Evolutionary conservation across 1,140 invertebrate species (phyloP).

Genomic region (Lepidurus apus): DNA sequence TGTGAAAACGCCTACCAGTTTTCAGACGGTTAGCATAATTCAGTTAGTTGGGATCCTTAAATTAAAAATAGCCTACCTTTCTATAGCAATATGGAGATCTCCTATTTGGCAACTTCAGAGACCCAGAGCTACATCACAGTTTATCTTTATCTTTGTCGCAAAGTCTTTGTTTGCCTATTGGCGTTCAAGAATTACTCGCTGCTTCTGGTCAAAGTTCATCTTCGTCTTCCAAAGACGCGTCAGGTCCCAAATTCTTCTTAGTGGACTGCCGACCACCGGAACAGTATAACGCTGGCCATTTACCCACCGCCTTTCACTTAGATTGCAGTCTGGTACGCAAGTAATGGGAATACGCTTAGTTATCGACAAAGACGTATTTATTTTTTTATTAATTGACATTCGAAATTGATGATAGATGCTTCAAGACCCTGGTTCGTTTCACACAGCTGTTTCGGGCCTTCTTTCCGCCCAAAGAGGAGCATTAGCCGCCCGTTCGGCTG

Average conservation of each 20-base stretch:
- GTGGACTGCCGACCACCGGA: conserved; percentile 94
- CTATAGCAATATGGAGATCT: not conserved
- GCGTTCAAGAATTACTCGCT: conserved; percentile 70
- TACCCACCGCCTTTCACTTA: conserved; percentile 94
- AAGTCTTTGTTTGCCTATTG: conserved; percentile 88
- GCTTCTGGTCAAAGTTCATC: conserved; percentile 32
- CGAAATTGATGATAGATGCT: conserved; percentile 62
- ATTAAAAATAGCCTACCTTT: not conserved
- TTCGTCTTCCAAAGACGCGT: conserved; percentile 1
- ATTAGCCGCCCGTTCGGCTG: conserved; percentile 75
- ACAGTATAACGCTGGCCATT: conserved; percentile 93
- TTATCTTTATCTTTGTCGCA: conserved; percentile 55
- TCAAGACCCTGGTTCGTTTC: conserved; percentile 89
- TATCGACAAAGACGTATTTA: conserved; percentile 27
- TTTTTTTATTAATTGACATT: conserved; percentile 24
- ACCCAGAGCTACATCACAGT: conserved; percentile 2
- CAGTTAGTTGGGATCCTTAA: not conserved
- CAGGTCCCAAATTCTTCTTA: conserved; percentile 69
- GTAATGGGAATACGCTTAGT: conserved; percentile 27
- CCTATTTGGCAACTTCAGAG: not conserved
- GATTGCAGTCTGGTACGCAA: conserved; percentile 79
- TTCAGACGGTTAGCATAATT: conserved; percentile 59
- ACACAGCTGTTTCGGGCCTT: conserved; percentile 88
- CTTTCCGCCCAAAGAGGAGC: conserved; percentile 84
- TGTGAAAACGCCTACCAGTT: conserved; percentile 84